Evolutionary conservation across 2,113 vertebrate genomes (phyloP), one percentile per base, ranked within the genome.

Genomic region (Diphyllodes magnificus): DNA sequence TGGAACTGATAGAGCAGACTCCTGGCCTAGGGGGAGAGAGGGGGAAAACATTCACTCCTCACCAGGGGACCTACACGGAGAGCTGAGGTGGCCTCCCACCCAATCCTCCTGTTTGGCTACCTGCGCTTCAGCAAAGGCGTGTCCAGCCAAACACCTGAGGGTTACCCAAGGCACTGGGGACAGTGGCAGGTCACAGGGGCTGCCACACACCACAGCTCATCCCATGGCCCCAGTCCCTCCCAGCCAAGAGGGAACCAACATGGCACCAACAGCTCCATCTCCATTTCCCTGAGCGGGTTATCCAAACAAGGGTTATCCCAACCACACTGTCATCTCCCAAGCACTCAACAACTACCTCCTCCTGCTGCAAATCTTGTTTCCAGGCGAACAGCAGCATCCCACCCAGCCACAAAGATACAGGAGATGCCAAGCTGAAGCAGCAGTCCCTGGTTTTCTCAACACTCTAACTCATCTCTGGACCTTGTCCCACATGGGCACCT

Each of bases 1-100:
- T 99, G 99, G 97, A 99, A 99, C 96, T 99, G 99, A 96, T 99
- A 99, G 79, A 99, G 99, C 89, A 99, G 97, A 82, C 99, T 99
- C 95, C 99, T 98, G 0, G 99, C 99, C 99, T 99, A 89, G 31
- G 79, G 71, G 70, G 78, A 97, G 49, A 96, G 8, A 73, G 25
- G 60, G 76, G 33, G 30, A 61, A 7, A 61, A 23, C 8, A 33
- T 42, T 59, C 51, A 11, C 28, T 10, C 7, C 12, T 10, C n/a
- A 6, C 15, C 20, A 22, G 44, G 22, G 61, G 31, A 47, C 1
- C 30, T 11, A 3, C 40, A 12, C 0, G 1, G 47, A 21, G 39
- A 68, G 47, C 54, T 13, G 47, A n/a, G 56, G 31, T 5, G 51
- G 50, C 47, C 47, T 71, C 44, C 42, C 25, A 25, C 19, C 59